Evolutionary conservation across 2,113 vertebrate genomes (phyloP).

Genomic region (Montifringilla adamsi): DNA sequence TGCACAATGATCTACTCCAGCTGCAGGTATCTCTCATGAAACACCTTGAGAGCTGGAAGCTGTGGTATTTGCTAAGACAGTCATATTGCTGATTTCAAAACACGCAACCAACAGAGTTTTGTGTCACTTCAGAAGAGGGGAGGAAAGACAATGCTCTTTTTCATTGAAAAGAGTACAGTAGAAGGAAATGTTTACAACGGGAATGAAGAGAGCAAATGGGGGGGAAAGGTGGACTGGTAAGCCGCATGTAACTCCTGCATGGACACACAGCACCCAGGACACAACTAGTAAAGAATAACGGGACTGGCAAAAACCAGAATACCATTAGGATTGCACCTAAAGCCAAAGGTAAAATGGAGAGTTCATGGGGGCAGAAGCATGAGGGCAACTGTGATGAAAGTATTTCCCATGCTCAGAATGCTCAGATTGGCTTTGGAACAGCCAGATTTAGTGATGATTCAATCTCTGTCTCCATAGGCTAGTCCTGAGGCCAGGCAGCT

Average conservation of each 20-base stretch:
- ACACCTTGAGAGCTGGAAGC: neutral
- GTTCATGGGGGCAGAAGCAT: neutral
- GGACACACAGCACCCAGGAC: neutral
- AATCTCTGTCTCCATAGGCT: too few species aligned
- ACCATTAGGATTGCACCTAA: neutral
- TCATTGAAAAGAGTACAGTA: neutral
- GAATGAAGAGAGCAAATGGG: neutral
- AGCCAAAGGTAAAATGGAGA: neutral
- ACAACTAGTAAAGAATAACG: neutral
- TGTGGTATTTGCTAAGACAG: neutral
- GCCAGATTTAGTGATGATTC: neutral
- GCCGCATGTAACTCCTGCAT: rapidly evolving
- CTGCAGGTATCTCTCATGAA: neutral
- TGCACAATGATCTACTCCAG: neutral
- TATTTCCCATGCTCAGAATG: neutral
- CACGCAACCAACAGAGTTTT: neutral
- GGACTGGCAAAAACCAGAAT: neutral
- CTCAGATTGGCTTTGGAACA: neutral
- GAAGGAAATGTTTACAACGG: neutral
- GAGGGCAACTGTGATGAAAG: neutral
- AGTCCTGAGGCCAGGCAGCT: neutral
- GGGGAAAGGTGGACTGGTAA: rapidly evolving
- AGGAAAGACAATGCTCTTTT: neutral
- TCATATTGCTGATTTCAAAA: neutral
- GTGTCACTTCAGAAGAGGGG: neutral